Percentiles rank a stretch among this genome's conserved stretches.
Evolutionary conservation across 92 coral and sea anemone genomes (phyloP).

Genomic region (Muricea muricata): DNA sequence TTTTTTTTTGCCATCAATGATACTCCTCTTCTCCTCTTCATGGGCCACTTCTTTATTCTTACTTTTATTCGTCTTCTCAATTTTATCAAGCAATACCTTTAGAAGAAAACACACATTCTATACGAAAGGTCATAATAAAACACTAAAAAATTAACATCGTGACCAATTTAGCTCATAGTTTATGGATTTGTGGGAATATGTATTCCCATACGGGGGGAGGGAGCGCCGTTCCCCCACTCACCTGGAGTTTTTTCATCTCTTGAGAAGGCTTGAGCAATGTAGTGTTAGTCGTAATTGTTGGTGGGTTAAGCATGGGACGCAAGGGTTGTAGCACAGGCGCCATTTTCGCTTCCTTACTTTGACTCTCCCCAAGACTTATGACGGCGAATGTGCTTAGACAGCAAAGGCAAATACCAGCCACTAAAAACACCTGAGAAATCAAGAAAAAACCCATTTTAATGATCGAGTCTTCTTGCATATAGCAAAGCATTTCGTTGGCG

Average conservation of each 20-base stretch:
- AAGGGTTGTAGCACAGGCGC: background rate
- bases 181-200: no score
- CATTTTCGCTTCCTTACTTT: background rate
- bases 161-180: no score
- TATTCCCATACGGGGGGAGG: no score
- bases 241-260: background rate
- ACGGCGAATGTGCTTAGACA: conserved; percentile 38
- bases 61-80: background rate
- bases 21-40: background rate
- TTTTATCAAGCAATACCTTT: background rate
- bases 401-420: conserved; percentile 2
- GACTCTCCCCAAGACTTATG: conserved; percentile 31
- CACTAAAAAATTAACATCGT: no score
- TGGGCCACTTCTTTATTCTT: background rate
- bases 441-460: background rate
- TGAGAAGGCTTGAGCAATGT: background rate
- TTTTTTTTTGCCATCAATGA: background rate
- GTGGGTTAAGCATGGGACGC: background rate
- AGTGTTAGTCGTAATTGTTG: background rate
- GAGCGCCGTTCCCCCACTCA: no score
- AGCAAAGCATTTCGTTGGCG: no score
- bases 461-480: no score
- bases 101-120: background rate
- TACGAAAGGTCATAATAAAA: no score
- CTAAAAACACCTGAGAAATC: conserved; percentile 1